Percentiles rank a stretch among this genome's conserved stretches.
These are phyloP conservation scores for Metopolophium dirhodum DNA, from an alignment of 1,140 invertebrate species.

Conservation along the genomic window DNA sequence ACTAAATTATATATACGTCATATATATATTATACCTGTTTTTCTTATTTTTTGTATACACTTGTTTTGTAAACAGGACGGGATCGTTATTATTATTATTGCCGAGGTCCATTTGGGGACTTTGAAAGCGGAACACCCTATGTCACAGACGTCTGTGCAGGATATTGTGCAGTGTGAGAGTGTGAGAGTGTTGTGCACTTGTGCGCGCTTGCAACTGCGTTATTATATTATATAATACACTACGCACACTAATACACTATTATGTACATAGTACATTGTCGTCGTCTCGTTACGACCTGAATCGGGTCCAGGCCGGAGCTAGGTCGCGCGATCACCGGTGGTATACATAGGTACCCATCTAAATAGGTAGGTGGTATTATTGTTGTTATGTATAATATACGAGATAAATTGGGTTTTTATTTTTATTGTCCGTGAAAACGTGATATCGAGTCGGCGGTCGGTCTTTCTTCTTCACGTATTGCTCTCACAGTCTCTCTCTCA, in stretches of 20 bases:
- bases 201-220: neutral
- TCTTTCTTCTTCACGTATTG: neutral
- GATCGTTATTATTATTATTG: neutral
- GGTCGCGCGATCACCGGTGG: neutral
- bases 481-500: neutral
- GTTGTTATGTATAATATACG: neutral
- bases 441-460: neutral
- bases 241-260: neutral
- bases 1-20: neutral
- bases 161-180: neutral
- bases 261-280: neutral
- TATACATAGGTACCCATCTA: neutral
- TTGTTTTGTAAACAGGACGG: slow-evolving; percentile 14
- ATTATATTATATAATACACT: neutral
- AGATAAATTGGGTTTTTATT: slow-evolving; percentile 9
- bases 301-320: neutral
- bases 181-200: neutral
- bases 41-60: slow-evolving; percentile 13
- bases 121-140: neutral
- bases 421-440: slow-evolving; percentile 45
- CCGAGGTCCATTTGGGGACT: neutral
- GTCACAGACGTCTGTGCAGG: neutral
- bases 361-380: neutral
- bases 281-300: neutral
- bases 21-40: neutral